Base-by-base conservation (phyloP, 2,113 vertebrate species). In the Vireo altiloquus region DNA sequence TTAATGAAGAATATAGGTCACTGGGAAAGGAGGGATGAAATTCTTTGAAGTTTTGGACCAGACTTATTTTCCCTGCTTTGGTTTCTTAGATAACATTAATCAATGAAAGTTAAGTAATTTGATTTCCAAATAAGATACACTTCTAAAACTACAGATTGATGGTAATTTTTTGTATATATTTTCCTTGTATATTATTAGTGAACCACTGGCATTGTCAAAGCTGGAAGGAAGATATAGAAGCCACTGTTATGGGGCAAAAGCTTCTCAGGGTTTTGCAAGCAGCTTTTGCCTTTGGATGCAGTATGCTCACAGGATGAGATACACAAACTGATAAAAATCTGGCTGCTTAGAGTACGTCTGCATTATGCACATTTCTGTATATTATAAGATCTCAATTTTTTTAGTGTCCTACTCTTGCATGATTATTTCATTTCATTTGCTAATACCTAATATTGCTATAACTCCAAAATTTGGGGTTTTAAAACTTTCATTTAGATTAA, bases 51-150 rank as follows among this genome's bases (percentile, higher is more conserved):
- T 85, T 85, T 86, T 76, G 22, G 6, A 68, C 24, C 7, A 68
- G 17, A 19, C 1, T 52, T 89, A 39, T 35, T 60, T 89, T 71
- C 16, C 14, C 3, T 71, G 27, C 9, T 89, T 89, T 63, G 6
- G 9, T 60, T 94, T 52, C 37, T 94, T 65, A 68, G 91, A 76
- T 52, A 79, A 40, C 53, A 78, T 59, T 84, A 21, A 72, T 17
- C 22, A 79, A 65, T 28, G 12, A 64, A 72, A 42, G 17, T 6
- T 69, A 46, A 70, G 14, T 30, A 57, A 44, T 74, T 42, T 77
- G 20, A 52, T 77, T 94, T 80, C 15, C 31, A 89, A 42, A 72
- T 40, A 60, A 69, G 13, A 64, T 35, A 15, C 2, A 24, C 54
- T 82, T 80, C 11, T 50, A 56, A 68, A 90, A 68, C 40, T 40